Conservation (phyloP, 2,113 vertebrate genomes). For the Archilochus colubris region DNA sequence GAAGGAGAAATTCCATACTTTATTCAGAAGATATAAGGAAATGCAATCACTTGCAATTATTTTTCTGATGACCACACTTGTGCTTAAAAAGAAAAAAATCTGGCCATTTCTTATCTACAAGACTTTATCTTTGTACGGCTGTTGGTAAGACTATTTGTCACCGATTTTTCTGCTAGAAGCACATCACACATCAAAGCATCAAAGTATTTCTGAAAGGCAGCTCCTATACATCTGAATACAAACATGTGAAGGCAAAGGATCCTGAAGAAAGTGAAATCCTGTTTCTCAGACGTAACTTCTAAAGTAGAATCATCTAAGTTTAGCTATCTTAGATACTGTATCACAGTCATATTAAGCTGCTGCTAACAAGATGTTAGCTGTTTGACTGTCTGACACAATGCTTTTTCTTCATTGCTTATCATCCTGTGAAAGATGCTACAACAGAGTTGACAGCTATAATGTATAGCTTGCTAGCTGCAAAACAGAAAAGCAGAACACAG, state of each 20-base stretch:
- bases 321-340: background rate
- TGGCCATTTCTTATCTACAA: background rate
- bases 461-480: background rate
- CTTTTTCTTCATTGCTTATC: conserved; percentile 21
- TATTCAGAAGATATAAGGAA: background rate
- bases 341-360: background rate
- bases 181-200: background rate
- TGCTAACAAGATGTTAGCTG: background rate
- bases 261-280: background rate
- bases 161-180: background rate
- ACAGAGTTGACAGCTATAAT: background rate
- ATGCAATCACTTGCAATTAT: background rate
- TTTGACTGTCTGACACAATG: background rate
- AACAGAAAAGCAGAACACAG: background rate
- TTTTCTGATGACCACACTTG: background rate
- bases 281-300: background rate
- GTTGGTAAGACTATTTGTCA: background rate
- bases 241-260: background rate
- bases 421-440: background rate
- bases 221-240: background rate
- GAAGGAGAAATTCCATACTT: background rate
- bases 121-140: background rate
- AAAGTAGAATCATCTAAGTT: background rate
- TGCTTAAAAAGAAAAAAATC: background rate
- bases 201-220: background rate